Percentiles rank a stretch among this genome's conserved stretches.
phyloP scores from a whole-genome alignment of 2,113 vertebrate genomes.

The Solenodon paradoxus region DNA sequence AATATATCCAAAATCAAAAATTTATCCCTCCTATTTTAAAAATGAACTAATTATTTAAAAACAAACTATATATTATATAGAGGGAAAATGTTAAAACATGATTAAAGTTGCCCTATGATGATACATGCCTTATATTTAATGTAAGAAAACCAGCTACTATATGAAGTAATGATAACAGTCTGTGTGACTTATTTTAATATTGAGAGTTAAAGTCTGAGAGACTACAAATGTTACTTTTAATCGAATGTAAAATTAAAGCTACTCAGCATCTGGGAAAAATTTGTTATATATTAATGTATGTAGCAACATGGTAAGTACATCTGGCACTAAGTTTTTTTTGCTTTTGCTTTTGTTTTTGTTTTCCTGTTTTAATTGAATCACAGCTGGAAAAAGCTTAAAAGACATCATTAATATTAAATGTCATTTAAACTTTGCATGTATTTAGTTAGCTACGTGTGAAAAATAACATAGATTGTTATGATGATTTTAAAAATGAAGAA shows the following conservation, averaged over 20 bases:
- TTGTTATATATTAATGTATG: conserved; percentile 29
- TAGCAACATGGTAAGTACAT: neutral
- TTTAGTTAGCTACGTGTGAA: neutral
- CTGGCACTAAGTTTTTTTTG: neutral
- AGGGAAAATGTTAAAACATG: neutral
- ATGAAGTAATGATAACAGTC: neutral
- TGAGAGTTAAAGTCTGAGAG: conserved; percentile 36
- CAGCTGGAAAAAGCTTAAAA: conserved; percentile 25
- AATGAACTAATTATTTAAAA: neutral
- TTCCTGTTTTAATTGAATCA: neutral
- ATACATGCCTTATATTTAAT: neutral
- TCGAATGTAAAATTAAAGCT: conserved; percentile 33
- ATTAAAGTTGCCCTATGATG: neutral
- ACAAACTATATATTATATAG: neutral
- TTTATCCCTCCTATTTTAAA: neutral
- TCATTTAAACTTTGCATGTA: neutral
- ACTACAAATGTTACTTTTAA: conserved; percentile 41
- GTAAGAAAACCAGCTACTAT: neutral
- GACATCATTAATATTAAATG: conserved; percentile 34
- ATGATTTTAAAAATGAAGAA: neutral
- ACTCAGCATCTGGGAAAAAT: conserved; percentile 51
- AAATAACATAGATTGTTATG: neutral
- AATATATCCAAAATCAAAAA: neutral
- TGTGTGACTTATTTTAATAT: conserved; percentile 55
- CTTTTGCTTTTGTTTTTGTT: neutral